Conservation (phyloP, 2,797 vertebrate species). For the Meda fulgida region DNA sequence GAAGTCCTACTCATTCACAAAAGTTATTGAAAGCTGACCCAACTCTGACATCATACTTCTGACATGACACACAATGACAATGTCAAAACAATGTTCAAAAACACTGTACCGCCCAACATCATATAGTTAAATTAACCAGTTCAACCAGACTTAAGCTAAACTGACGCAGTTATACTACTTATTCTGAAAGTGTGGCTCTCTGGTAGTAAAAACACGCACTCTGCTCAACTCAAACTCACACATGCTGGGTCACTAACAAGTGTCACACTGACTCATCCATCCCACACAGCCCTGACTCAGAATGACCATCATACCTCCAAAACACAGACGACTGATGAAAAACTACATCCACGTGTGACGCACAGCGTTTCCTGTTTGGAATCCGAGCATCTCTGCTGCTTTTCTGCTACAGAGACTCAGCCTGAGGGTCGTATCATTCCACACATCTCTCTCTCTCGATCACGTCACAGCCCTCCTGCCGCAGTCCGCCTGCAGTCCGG, state of each 20-base stretch:
- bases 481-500: constrained; percentile 49
- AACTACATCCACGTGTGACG: not conserved
- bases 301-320: constrained; percentile 3
- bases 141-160: not conserved
- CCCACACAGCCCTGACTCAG: constrained; percentile 71
- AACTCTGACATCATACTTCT: constrained; percentile 13
- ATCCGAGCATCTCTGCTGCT: constrained; percentile 27
- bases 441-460: constrained; percentile 8
- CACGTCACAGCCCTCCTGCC: constrained; percentile 48
- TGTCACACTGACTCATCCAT: constrained; percentile 68
- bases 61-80: constrained; percentile 17
- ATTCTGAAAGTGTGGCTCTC: not conserved
- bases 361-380: not conserved
- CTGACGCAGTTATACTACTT: not conserved
- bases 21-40: constrained; percentile 33
- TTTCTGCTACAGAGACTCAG: constrained; percentile 15
- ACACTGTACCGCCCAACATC: not conserved
- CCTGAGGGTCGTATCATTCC: constrained; percentile 19
- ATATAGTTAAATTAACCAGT: not conserved
- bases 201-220: constrained; percentile 32
- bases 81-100: not conserved
- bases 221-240: constrained; percentile 51
- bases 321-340: not conserved
- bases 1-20: constrained; percentile 49
- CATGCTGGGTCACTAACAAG: constrained; percentile 44